A percentile compares a stretch with the other conserved stretches of the same genome.
These are phyloP conservation scores for Dipodomys spectabilis DNA, from an alignment of 2,113 vertebrate species.

Conservation along the genomic window DNA sequence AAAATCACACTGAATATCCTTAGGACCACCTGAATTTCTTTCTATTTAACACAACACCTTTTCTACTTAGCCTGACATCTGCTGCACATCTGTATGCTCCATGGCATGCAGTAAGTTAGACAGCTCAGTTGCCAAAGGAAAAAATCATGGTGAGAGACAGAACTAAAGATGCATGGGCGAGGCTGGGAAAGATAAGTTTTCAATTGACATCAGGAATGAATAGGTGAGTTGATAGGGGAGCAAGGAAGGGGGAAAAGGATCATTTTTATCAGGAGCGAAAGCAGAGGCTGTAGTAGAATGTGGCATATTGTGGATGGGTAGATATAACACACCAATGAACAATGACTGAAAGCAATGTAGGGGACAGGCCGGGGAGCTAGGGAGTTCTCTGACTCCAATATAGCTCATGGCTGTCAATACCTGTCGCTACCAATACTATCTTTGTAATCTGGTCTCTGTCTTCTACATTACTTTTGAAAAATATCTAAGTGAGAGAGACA, in stretches of 20 bases:
- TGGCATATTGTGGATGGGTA: neutral
- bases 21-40: constrained; percentile 17
- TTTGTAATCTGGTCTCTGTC: neutral
- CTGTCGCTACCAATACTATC: neutral
- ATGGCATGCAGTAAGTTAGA: constrained; percentile 37
- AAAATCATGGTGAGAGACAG: constrained; percentile 31
- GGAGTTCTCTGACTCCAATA: neutral
- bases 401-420: neutral
- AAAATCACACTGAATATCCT: neutral
- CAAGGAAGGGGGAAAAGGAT: constrained; percentile 34
- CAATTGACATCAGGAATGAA: neutral
- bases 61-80: constrained; percentile 53
- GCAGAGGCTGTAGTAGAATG: neutral
- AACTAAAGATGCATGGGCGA: neutral
- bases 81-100: constrained; percentile 46
- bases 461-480: neutral
- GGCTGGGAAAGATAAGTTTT: constrained; percentile 33
- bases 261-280: neutral
- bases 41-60: constrained; percentile 5
- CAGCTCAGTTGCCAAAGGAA: constrained; percentile 32
- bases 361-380: neutral
- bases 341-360: neutral
- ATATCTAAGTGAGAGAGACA: neutral
- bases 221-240: neutral
- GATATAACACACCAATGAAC: neutral